A percentile compares a stretch with the other conserved stretches of the same genome.
Conservation (phyloP, 2,888 invertebrate genomes). For the Lingula anatina region DNA sequence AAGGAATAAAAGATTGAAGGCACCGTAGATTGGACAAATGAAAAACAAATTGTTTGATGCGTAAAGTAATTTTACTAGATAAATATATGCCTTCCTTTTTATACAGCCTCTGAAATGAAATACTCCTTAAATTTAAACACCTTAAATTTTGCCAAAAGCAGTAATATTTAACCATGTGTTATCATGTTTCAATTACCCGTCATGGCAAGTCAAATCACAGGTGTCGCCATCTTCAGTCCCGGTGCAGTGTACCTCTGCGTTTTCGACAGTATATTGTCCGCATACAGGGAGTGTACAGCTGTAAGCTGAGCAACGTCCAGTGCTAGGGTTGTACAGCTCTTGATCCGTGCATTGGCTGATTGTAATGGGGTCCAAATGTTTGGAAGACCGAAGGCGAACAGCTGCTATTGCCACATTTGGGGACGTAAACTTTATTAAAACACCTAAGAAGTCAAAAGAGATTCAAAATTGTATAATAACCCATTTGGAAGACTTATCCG, state of each 20-base stretch:
- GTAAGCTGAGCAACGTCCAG: conserved; percentile 24
- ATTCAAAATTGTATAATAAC: too few species aligned
- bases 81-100: background rate
- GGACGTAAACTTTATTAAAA: conserved; percentile 22
- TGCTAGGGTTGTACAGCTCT: conserved; percentile 27
- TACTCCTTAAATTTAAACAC: too few species aligned
- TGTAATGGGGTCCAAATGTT: conserved; percentile 24
- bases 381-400: conserved; percentile 26
- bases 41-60: too few species aligned
- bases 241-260: conserved; percentile 24
- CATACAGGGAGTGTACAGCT: conserved; percentile 22
- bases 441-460: conserved; percentile 20
- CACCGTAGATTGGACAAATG: too few species aligned
- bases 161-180: background rate
- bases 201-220: conserved; percentile 27
- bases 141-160: background rate
- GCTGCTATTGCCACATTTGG: conserved; percentile 29
- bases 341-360: conserved; percentile 18
- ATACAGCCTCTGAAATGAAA: too few species aligned
- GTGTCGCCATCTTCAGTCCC: conserved; percentile 30
- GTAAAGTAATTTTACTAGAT: background rate
- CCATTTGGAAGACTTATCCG: too few species aligned
- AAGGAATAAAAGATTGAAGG: background rate
- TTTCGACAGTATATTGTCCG: conserved; percentile 15
- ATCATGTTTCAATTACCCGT: conserved; percentile 21